These are phyloP conservation scores for Fragum sueziense DNA, from an alignment of 2,888 invertebrate genomes.

Conservation along the genomic window DNA sequence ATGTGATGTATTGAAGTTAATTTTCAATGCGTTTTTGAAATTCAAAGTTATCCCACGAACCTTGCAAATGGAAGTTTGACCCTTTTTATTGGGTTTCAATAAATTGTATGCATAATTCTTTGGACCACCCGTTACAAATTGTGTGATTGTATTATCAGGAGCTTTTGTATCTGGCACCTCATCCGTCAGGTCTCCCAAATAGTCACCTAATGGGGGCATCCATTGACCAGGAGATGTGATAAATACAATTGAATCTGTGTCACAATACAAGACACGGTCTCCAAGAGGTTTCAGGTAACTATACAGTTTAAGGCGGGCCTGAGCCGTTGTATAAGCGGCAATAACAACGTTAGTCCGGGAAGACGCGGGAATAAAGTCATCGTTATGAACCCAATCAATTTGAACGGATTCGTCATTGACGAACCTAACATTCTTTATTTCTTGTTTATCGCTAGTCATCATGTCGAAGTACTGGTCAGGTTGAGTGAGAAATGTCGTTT, in stretches of 20 bases:
- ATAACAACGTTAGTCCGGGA: constrained; percentile 30
- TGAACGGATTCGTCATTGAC: too few species aligned
- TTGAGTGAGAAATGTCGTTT: not conserved
- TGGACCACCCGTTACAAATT: constrained; percentile 76
- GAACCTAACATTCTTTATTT: too few species aligned
- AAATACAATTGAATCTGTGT: constrained; percentile 38
- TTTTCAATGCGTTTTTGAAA: constrained; percentile 29
- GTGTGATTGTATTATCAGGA: too few species aligned
- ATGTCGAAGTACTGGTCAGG: too few species aligned
- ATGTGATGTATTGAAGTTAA: constrained; percentile 51
- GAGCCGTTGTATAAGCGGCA: constrained; percentile 47
- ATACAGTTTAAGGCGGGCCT: constrained; percentile 45
- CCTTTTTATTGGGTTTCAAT: not conserved
- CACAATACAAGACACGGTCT: constrained; percentile 21
- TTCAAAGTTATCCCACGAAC: constrained; percentile 67
- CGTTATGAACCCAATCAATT: constrained; percentile 15
- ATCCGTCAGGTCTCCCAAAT: constrained; percentile 79
- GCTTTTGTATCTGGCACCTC: constrained; percentile 67
- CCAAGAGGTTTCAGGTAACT: constrained; percentile 26
- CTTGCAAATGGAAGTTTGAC: constrained; percentile 59
- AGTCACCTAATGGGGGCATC: constrained; percentile 68
- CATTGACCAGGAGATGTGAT: constrained; percentile 15
- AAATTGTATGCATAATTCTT: constrained; percentile 75
- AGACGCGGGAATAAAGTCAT: constrained; percentile 25
- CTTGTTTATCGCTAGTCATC: too few species aligned